These are phyloP conservation scores for Dasypus novemcinctus DNA, from an alignment of 2,113 vertebrate species.

Conservation along the genomic window DNA sequence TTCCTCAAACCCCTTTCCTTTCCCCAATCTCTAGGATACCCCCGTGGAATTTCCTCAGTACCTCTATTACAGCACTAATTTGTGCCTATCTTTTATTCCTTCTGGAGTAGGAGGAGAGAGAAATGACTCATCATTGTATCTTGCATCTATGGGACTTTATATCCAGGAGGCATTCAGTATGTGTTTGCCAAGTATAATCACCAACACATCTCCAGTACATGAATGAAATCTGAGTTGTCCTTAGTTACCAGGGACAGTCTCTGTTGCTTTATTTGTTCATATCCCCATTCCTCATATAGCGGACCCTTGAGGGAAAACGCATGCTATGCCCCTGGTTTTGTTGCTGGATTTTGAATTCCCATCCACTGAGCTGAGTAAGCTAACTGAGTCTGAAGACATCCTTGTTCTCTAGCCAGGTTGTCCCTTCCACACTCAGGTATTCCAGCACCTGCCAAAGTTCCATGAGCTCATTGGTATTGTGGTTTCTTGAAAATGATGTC, in stretches of 20 bases:
- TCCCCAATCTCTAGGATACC: neutral
- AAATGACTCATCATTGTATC: constrained; percentile 21
- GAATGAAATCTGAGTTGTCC: neutral
- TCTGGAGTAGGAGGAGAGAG: neutral
- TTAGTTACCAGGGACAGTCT: neutral
- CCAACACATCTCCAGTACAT: neutral
- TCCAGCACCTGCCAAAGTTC: neutral
- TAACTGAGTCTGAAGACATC: neutral
- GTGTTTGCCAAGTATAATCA: neutral
- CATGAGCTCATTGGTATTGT: neutral
- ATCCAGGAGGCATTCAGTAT: constrained; percentile 9
- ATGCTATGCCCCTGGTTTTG: neutral
- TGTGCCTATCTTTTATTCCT: neutral
- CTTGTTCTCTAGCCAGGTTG: neutral
- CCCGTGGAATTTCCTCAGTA: neutral
- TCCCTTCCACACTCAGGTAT: neutral
- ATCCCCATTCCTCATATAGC: neutral
- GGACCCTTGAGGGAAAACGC: neutral
- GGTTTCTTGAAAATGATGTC: neutral
- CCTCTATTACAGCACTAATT: neutral
- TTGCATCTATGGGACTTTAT: neutral
- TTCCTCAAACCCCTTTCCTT: neutral
- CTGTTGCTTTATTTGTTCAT: neutral
- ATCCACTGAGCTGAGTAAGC: neutral
- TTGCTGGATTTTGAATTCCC: neutral